phyloP scores from a whole-genome alignment of 2,113 vertebrate genomes.

The Dunckerocampus dactyliophorus region DNA sequence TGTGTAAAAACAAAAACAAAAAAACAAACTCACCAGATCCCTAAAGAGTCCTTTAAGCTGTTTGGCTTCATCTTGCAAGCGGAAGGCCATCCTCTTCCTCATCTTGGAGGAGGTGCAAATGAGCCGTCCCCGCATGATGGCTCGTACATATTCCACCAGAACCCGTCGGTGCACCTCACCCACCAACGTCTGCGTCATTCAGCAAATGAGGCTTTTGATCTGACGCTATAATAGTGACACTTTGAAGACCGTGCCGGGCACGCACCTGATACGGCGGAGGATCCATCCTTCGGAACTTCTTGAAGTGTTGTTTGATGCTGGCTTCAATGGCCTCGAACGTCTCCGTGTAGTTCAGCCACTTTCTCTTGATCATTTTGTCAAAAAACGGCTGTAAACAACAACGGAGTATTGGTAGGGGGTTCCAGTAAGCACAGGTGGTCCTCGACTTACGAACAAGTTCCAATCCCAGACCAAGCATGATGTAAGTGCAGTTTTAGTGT shows the following conservation, averaged over 20 bases:
- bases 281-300: conserved; percentile 81
- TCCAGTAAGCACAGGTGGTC: too few species aligned
- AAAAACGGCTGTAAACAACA: conserved; percentile 78
- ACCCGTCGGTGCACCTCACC: conserved; percentile 83
- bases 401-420: not conserved
- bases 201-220: not conserved
- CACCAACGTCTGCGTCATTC: conserved; percentile 74
- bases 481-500: too few species aligned
- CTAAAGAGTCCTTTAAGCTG: conserved; percentile 86
- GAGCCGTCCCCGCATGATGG: conserved; percentile 81
- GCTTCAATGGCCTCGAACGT: conserved; percentile 82
- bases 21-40: conserved; percentile 77
- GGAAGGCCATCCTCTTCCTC: conserved; percentile 80
- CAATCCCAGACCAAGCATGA: too few species aligned
- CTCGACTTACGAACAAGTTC: too few species aligned
- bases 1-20: not conserved
- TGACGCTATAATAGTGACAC: not conserved
- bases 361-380: conserved; percentile 83
- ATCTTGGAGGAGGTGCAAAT: conserved; percentile 83
- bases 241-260: not conserved
- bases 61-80: conserved; percentile 81
- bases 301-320: conserved; percentile 77
- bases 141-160: conserved; percentile 81
- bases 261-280: conserved; percentile 84
- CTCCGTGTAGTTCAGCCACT: conserved; percentile 83